A percentile compares a stretch with the other conserved stretches of the same genome.
phyloP scores from a whole-genome alignment of 2,113 vertebrate genomes.

The Opisthocomus hoazin region DNA sequence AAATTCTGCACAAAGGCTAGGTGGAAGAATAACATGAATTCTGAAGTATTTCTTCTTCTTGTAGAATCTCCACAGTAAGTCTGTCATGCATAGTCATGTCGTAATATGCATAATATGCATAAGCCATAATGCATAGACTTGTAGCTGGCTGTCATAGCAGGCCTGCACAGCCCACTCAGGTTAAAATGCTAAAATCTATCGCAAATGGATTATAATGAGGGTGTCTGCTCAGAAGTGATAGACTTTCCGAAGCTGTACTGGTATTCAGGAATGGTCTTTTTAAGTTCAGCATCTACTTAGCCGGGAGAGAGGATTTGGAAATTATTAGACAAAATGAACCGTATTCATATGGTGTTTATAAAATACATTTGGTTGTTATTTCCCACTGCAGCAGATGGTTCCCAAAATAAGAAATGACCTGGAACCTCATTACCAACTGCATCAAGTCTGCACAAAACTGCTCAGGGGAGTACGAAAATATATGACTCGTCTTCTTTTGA shows the following conservation, averaged over 20 bases:
- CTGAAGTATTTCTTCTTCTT: not conserved
- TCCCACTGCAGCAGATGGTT: slow-evolving; percentile 45
- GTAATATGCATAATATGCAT: slow-evolving; percentile 37
- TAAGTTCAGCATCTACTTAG: not conserved
- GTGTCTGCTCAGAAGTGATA: slow-evolving; percentile 1
- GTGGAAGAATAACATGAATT: not conserved
- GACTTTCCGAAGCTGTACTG: not conserved
- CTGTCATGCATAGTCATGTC: slow-evolving; percentile 21
- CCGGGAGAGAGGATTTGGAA: not conserved
- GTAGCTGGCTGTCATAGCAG: not conserved
- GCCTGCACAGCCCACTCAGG: not conserved
- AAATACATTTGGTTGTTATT: slow-evolving; percentile 29
- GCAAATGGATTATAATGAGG: not conserved
- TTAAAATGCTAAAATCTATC: not conserved
- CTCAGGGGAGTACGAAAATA: not conserved
- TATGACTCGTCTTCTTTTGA: not conserved
- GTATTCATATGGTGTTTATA: slow-evolving; percentile 19
- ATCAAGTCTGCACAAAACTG: not conserved
- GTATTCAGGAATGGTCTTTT: slow-evolving; percentile 27
- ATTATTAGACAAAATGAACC: not conserved
- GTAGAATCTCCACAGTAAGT: not conserved
- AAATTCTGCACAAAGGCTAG: not conserved
- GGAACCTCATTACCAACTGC: slow-evolving; percentile 26
- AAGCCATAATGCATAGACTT: not conserved
- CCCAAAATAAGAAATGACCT: slow-evolving; percentile 53